Evolutionary conservation across 1,140 invertebrate species (phyloP), one percentile per base, ranked within the genome.

Genomic region (Aphaenogaster floridana): DNA sequence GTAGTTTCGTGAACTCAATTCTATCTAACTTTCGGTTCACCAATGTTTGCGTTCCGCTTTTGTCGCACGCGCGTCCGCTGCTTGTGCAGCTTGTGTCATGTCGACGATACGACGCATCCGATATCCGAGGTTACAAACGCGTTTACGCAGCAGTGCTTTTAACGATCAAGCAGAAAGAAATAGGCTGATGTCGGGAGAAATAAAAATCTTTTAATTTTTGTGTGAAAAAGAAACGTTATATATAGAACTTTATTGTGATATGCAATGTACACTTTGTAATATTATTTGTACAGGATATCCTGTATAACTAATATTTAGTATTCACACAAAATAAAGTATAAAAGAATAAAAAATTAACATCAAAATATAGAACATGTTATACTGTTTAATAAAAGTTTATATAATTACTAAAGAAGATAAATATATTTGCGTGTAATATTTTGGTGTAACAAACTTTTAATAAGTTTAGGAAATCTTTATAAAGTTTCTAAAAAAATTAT

Each of bases 31-130:
- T 83, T 83, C 21, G 66, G 36, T 36, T 81, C 21, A 17, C 21
- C 21, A n/a, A 83, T 83, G 50, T 83, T 81, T 83, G 52, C 48
- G 48, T 71, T 69, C 21, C 39, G 63, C 86, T 77, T 89, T 88
- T 77, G 78, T 89, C 34, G 52, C 42, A 42, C 28, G 42, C 71
- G 39, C 39, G 36, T 7, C 13, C 17, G 48, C 7, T 13, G 68
- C 61, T 64, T 63, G 15, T 42, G 48, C 45, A 50, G 11, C 11
- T 36, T 28, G 17, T 59, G 52, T 52, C 42, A 28, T 45, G 52
- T 71, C 34, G 45, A 69, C 45, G 63, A 61, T 88, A 28, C 39
- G 8, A 28, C 48, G 59, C 52, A n/a, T 54, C 45, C 28, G 48
- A 69, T 13, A 81, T 69, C 15, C n/a, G 48, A 17, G 39, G 74